Conservation (phyloP, 1,140 invertebrate genomes). For the Hirudo medicinalis region DNA sequence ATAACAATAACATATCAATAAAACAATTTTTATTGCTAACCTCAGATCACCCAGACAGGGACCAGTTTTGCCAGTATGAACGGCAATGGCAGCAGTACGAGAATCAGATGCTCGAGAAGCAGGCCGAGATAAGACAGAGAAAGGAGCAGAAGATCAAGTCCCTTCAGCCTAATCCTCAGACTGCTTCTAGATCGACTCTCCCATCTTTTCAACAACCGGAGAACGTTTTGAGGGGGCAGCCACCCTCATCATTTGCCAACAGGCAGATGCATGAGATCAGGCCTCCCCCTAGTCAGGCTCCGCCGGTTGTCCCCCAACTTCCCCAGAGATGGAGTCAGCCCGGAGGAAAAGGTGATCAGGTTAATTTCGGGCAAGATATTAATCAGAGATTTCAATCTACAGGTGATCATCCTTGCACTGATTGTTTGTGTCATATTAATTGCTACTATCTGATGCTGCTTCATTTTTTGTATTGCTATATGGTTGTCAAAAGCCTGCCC, state of each 20-base stretch:
- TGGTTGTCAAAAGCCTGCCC: too few relatives aligned
- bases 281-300: not conserved
- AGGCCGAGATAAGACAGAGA: conserved; percentile 26
- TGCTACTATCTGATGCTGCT: too few relatives aligned
- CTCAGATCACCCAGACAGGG: conserved; percentile 41
- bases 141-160: conserved; percentile 25
- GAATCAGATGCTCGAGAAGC: conserved; percentile 36
- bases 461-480: too few relatives aligned
- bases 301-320: not conserved
- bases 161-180: conserved; percentile 1
- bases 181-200: not conserved
- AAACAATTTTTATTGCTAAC: not conserved
- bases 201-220: too few relatives aligned
- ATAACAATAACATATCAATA: too few relatives aligned
- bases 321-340: too few relatives aligned
- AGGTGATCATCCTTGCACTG: too few relatives aligned
- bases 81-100: conserved; percentile 39
- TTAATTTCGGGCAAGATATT: too few relatives aligned
- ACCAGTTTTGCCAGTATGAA: conserved; percentile 40
- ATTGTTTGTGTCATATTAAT: too few relatives aligned
- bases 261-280: conserved; percentile 12
- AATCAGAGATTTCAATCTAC: too few relatives aligned
- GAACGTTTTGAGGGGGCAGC: too few relatives aligned
- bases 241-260: not conserved
- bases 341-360: too few relatives aligned